Evolutionary conservation across 2,888 invertebrate species (phyloP).

Genomic region (Drosophila peninsularis): DNA sequence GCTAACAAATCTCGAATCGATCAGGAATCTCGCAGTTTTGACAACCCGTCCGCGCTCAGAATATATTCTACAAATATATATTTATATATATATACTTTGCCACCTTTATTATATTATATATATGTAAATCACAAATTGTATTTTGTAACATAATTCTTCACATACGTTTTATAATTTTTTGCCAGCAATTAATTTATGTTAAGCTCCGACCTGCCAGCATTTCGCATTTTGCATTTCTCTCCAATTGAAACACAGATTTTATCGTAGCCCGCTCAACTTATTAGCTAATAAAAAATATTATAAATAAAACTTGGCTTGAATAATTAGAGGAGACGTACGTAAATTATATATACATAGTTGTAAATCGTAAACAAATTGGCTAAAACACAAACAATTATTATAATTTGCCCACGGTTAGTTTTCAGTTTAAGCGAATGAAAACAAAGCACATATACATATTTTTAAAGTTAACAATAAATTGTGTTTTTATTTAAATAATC

Average conservation of each 20-base stretch:
- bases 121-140: conserved; percentile 26
- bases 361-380: conserved; percentile 53
- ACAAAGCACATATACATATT: conserved; percentile 32
- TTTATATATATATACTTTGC: neutral
- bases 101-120: conserved; percentile 11
- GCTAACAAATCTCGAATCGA: conserved; percentile 35
- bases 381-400: conserved; percentile 46
- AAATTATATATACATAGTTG: conserved; percentile 33
- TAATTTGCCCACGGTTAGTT: conserved; percentile 43
- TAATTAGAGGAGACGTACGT: conserved; percentile 29
- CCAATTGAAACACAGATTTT: conserved; percentile 23
- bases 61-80: neutral
- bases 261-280: conserved; percentile 36
- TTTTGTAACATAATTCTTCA: conserved; percentile 53
- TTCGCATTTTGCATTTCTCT: conserved; percentile 65
- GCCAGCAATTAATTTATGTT: conserved; percentile 57
- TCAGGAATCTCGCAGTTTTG: conserved; percentile 45
- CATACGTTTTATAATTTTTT: conserved; percentile 16
- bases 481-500: conserved; percentile 56
- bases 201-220: conserved; percentile 73
- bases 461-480: conserved; percentile 59
- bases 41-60: neutral
- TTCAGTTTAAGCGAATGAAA: conserved; percentile 53
- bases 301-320: conserved; percentile 48
- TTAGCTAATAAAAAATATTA: conserved; percentile 31